These are phyloP conservation scores for Conus betulinus DNA, from an alignment of 1,140 invertebrate genomes.

Conservation along the genomic window DNA sequence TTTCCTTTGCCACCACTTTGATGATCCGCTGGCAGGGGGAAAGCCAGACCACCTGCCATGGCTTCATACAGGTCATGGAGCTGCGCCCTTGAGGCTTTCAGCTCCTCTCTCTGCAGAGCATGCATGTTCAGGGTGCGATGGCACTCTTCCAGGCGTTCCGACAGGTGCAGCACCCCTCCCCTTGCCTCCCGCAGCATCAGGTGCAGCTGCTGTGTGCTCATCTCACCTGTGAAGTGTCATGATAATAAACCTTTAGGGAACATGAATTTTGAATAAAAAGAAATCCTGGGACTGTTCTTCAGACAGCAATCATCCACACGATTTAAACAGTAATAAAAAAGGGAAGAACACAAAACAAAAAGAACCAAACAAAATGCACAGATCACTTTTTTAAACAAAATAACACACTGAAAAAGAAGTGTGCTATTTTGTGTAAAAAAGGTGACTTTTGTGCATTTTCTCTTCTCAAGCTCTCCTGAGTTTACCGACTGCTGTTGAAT, in stretches of 20 bases:
- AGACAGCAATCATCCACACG: too few species aligned
- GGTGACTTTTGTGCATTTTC: too few species aligned
- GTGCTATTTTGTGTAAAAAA: too few species aligned
- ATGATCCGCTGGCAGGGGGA: neutral
- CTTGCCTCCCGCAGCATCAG: neutral
- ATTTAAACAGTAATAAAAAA: too few species aligned
- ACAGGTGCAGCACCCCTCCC: slow-evolving; percentile 21
- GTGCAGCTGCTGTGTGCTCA: neutral
- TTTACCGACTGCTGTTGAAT: too few species aligned
- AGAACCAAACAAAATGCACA: too few species aligned
- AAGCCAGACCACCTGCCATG: neutral
- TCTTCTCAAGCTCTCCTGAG: too few species aligned
- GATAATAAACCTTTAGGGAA: neutral
- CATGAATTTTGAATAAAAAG: too few species aligned
- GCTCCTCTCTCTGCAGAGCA: neutral
- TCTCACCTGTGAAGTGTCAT: neutral
- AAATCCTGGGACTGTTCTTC: too few species aligned
- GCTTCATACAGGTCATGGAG: slow-evolving; percentile 30
- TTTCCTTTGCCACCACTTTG: neutral
- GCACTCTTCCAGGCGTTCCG: slow-evolving; percentile 19
- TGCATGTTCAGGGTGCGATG: slow-evolving; percentile 23
- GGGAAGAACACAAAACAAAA: too few species aligned
- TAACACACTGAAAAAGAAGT: too few species aligned
- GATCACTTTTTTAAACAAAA: too few species aligned
- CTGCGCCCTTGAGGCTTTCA: neutral